These are phyloP conservation scores for Ashinkailepas kermadecensis DNA, from an alignment of 2,888 invertebrate species.

Conservation along the genomic window DNA sequence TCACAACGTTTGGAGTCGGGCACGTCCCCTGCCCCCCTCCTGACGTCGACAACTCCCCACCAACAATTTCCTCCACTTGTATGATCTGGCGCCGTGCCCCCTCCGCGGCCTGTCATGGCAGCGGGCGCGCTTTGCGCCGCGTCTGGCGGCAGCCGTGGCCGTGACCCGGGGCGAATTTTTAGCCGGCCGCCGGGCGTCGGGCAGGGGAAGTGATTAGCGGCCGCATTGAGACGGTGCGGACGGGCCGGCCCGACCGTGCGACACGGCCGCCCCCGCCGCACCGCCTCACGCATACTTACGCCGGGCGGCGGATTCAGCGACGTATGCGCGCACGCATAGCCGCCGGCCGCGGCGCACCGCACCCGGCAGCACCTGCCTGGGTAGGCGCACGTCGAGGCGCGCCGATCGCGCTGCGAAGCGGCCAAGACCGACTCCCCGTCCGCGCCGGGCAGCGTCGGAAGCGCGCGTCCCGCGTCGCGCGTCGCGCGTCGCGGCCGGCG, in stretches of 20 bases:
- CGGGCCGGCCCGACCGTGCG: not conserved
- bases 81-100: too few relatives aligned
- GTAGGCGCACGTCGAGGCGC: too few relatives aligned
- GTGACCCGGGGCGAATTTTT: conserved; percentile 1
- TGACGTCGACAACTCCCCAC: too few relatives aligned
- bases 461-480: too few relatives aligned
- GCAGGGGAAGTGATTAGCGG: not conserved
- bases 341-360: not conserved
- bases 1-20: too few relatives aligned
- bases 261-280: not conserved
- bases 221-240: not conserved
- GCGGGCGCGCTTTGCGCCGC: conserved; percentile 12
- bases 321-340: not conserved
- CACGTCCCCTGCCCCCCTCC: too few relatives aligned
- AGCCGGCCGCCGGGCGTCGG: not conserved
- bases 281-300: not conserved
- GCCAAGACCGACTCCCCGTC: too few relatives aligned
- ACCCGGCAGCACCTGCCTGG: too few relatives aligned
- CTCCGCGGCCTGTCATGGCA: not conserved
- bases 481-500: not conserved
- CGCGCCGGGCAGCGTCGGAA: too few relatives aligned
- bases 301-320: not conserved
- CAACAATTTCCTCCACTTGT: too few relatives aligned
- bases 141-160: conserved; percentile 8
- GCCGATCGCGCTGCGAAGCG: too few relatives aligned